Percentiles rank a stretch among this genome's conserved stretches.
These are phyloP conservation scores for Tachysurus vachellii DNA, from an alignment of 2,113 vertebrate species.

Conservation along the genomic window DNA sequence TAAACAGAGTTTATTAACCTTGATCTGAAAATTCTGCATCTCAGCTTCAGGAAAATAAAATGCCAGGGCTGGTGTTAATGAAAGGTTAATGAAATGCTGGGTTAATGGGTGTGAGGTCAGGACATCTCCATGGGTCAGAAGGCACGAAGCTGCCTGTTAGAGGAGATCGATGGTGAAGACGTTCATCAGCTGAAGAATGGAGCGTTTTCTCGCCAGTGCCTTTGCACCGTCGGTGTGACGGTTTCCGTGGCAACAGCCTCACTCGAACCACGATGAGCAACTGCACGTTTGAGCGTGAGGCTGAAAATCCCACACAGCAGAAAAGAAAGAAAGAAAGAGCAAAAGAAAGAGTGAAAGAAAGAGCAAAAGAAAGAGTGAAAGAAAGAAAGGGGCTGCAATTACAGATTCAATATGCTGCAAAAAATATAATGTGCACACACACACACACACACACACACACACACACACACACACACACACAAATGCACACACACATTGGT, in stretches of 20 bases:
- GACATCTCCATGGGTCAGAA: not conserved
- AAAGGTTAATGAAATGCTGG: not conserved
- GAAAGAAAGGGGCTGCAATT: not conserved
- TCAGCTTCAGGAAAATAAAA: not conserved
- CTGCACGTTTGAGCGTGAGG: constrained; percentile 43
- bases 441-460: too few species aligned
- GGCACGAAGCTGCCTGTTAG: not conserved
- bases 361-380: too few species aligned
- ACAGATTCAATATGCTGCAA: not conserved
- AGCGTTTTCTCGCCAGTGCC: constrained; percentile 40
- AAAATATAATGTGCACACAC: too few species aligned
- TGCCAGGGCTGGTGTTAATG: not conserved
- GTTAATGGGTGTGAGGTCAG: not conserved
- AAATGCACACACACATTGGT: too few species aligned
- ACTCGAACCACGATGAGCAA: constrained; percentile 33
- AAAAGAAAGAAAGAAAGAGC: not conserved
- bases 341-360: too few species aligned
- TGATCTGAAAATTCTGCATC: not conserved
- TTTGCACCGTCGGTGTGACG: constrained; percentile 52
- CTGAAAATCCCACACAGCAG: constrained; percentile 51
- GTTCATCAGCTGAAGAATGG: constrained; percentile 47
- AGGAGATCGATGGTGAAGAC: not conserved
- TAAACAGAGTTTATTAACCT: not conserved
- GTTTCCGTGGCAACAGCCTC: constrained; percentile 69
- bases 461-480: too few species aligned